Base-by-base conservation (phyloP, 2,888 invertebrate genomes). In the Mystacides longicornis region DNA sequence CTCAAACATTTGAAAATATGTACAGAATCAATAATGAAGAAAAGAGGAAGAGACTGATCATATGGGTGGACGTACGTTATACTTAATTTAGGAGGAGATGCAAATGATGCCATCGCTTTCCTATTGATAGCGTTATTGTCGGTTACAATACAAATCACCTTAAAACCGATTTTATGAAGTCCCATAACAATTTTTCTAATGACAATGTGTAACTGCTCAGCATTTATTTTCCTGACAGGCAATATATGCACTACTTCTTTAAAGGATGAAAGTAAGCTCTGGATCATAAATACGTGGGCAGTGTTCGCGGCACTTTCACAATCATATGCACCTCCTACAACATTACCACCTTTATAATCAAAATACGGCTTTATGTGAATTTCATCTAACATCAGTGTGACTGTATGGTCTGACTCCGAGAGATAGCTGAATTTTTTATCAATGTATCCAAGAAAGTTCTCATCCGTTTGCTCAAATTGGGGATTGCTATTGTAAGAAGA, bases 231-330 rank as follows among this genome's bases (percentile, higher is more conserved):
- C 7, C 14, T 31, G 14, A 31, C 31, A 31, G 31, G 31, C 14
- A 31, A 31, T 31, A 31, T 31, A 31, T 31, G 31, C 9, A 31
- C 31, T 31, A 31, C 14, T 7, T 31, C 31, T 31, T 31, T 31
- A 31, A 9, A 31, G 7, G 7, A 9, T 31, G 31, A 31, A 9
- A 31, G 7, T 31, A 31, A 9, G 14, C 31, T 31, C 14, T 31
- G 31, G 7, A 31, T 31, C 31, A 31, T 31, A 31, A 31, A 31
- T 9, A 31, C 31, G 14, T 31, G 31, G 7, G 31, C 50, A n/a
- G 64, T 62, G 19, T 42, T 37, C 23, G 60, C 58, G 14, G 31
- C 31, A 31, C 31, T 31, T 31, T 31, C 31, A 31, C 31, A 31
- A 31, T 31, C 31, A 31, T 31, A 31, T 31, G 31, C 31, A 31